Conservation (phyloP, 2,888 invertebrate species). For the Doris montereyensis region DNA sequence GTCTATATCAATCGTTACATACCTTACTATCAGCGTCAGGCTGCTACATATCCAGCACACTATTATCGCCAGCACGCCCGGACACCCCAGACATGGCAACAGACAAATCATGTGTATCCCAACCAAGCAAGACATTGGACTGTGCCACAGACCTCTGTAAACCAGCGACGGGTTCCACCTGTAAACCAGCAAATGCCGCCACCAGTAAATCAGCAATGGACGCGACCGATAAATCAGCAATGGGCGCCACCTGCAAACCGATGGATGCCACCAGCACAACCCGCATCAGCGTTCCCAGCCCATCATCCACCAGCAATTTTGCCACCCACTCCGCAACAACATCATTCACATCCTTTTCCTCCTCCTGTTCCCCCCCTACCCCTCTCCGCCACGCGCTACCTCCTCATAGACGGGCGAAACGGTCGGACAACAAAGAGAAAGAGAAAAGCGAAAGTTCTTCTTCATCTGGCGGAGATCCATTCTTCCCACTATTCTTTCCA, state of each 20-base stretch:
- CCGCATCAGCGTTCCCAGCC: background rate
- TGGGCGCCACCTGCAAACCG: background rate
- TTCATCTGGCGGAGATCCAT: no score
- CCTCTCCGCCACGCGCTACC: background rate
- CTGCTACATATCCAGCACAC: no score
- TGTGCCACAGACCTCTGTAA: background rate
- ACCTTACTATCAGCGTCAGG: no score
- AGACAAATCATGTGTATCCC: background rate
- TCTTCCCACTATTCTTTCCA: background rate
- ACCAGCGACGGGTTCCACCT: background rate
- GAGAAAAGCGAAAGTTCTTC: background rate
- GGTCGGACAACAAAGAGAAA: slow-evolving; percentile 8
- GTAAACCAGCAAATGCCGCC: background rate
- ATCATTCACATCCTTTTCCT: background rate
- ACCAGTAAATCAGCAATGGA: background rate
- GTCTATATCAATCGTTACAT: no score
- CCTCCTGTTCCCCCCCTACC: background rate
- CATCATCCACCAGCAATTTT: background rate
- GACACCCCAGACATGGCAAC: no score
- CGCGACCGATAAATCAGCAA: no score
- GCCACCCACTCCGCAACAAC: background rate
- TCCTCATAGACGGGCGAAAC: slow-evolving; percentile 5
- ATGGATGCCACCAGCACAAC: background rate
- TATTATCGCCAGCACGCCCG: no score
- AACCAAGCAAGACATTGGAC: no score